Conservation (phyloP, 2,888 invertebrate genomes). For the Caenorhabditis uteleia region DNA sequence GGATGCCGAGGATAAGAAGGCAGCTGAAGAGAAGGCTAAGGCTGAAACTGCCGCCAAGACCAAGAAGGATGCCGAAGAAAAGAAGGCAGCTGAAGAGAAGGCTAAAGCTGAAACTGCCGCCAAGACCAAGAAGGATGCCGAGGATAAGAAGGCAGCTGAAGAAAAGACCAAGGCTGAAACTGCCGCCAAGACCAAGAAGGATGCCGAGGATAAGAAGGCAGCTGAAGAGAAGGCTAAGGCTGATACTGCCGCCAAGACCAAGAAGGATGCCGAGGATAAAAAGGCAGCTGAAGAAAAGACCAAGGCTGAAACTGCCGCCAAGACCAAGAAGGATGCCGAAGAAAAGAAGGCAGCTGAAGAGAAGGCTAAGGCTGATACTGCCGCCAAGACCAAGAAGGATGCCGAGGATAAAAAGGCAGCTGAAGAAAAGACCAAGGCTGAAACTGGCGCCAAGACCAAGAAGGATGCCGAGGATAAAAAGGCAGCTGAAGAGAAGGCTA, state of each 20-base stretch:
- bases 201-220: too few species aligned
- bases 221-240: conserved; percentile 10
- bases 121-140: conserved; percentile 1
- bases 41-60: conserved; percentile 9
- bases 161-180: neutral
- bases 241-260: too few species aligned
- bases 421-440: neutral
- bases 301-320: neutral
- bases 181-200: conserved; percentile 7
- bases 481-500: conserved; percentile 7
- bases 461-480: conserved; percentile 15
- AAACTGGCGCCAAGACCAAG: conserved; percentile 7
- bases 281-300: neutral
- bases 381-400: neutral
- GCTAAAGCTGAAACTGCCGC: neutral
- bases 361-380: neutral
- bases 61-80: neutral
- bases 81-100: conserved; percentile 9
- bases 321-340: conserved; percentile 6
- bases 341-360: neutral
- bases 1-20: conserved; percentile 12
- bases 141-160: conserved; percentile 7
- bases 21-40: conserved; percentile 9
- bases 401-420: neutral
- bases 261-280: neutral